These are phyloP conservation scores for Microcebus murinus DNA, from an alignment of 2,113 vertebrate species.

Conservation along the genomic window DNA sequence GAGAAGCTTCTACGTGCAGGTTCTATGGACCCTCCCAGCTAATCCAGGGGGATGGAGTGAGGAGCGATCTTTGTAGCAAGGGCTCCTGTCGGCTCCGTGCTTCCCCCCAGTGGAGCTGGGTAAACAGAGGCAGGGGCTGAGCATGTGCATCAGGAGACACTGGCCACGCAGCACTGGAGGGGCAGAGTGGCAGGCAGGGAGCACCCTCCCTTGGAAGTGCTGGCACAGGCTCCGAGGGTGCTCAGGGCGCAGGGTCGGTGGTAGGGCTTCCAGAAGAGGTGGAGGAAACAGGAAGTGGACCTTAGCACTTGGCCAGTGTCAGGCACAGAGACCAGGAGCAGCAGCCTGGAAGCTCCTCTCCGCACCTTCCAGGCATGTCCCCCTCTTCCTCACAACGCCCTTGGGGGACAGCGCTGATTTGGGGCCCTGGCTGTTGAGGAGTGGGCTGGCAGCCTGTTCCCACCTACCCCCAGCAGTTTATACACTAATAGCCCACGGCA, in stretches of 20 bases:
- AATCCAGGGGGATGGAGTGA: background rate
- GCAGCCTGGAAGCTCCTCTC: background rate
- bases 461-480: constrained; percentile 10
- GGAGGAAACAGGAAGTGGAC: background rate
- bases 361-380: too few relatives aligned
- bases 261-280: background rate
- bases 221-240: background rate
- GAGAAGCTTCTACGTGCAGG: background rate
- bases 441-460: background rate
- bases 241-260: background rate
- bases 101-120: background rate
- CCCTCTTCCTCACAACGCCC: background rate
- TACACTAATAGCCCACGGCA: constrained; percentile 45
- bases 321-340: background rate
- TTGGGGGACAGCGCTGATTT: background rate
- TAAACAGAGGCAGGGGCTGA: background rate
- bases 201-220: background rate
- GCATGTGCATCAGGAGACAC: background rate
- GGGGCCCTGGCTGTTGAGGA: background rate
- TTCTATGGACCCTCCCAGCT: background rate
- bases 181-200: too few relatives aligned
- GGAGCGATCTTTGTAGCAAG: background rate
- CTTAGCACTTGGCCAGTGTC: background rate
- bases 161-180: background rate
- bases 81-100: background rate